These are phyloP conservation scores for Tachina lurida DNA, from an alignment of 2,888 invertebrate genomes.

Conservation along the genomic window DNA sequence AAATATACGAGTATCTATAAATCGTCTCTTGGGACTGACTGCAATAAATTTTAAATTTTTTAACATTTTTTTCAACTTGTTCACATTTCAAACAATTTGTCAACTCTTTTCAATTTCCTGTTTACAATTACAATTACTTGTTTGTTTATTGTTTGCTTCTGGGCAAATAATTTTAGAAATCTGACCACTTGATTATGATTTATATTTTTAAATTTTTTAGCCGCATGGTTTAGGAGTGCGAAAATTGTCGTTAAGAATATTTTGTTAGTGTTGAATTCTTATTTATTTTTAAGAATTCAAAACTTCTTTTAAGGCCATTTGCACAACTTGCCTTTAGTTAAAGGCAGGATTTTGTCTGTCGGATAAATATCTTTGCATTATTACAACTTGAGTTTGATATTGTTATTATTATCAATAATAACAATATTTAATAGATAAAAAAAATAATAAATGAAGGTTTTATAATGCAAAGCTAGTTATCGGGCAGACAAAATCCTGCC, in stretches of 20 bases:
- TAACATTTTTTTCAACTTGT: conserved; percentile 10
- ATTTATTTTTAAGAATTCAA: too few relatives aligned
- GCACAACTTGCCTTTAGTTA: too few relatives aligned
- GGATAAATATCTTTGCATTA: too few relatives aligned
- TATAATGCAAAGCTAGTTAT: too few relatives aligned
- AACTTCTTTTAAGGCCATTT: too few relatives aligned
- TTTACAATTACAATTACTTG: conserved; percentile 17
- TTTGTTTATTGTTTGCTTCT: background rate
- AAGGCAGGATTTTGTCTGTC: too few relatives aligned
- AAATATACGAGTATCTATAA: background rate
- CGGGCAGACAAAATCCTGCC: too few relatives aligned
- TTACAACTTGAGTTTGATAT: too few relatives aligned
- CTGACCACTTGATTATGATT: conserved; percentile 21
- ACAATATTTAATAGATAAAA: too few relatives aligned
- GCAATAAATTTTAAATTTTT: conserved; percentile 4
- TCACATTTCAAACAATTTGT: conserved; percentile 48
- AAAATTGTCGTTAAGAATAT: conserved; percentile 4
- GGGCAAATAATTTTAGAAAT: conserved; percentile 10
- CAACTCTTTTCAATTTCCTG: conserved; percentile 45
- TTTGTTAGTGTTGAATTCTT: background rate
- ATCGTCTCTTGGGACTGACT: conserved; percentile 1
- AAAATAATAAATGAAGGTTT: too few relatives aligned
- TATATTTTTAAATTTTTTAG: conserved; percentile 5
- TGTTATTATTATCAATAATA: too few relatives aligned
- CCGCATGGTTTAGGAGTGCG: background rate